Evolutionary conservation across 2,113 vertebrate species (phyloP), one percentile per base, ranked within the genome.

Genomic region (Anseranas semipalmata): DNA sequence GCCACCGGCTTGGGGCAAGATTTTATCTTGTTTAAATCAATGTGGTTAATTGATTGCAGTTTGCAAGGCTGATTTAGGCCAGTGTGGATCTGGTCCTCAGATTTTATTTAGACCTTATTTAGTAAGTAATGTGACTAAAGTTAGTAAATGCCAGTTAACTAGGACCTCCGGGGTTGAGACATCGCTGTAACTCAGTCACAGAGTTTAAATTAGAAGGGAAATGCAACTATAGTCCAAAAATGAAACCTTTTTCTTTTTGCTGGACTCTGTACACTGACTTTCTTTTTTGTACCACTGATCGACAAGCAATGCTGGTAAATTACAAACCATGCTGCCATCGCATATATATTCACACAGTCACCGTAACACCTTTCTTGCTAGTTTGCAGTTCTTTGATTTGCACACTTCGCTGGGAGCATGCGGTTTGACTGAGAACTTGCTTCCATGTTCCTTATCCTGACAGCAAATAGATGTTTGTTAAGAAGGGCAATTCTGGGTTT

Each of bases 51-150:
- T 85, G 78, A 91, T 82, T 60, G 10, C 6, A 9, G 81, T 85
- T 93, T 68, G 22, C 58, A 66, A 76, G 35, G 20, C 45, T 78
- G 20, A 85, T 87, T 89, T 87, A 75, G 41, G 18, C 58, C n/a
- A 78, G 66, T 0, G 4, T 55, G 62, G 66, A 75, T 89, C 68
- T 48, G 41, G 35, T 72, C 33, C 62, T 93, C 22, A 70, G 52
- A 89, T 86, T 95, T 92, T 82, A 65, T 73, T 93, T 70, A 52
- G 22, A 45, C 58, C 74, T 95, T 78, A 4, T 79, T 91, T 90
- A 35, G 48, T 48, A 75, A 46, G 32, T 74, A 67, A 74, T 77
- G 17, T 72, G 46, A 27, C 12, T 66, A 27, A 89, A 89, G 32
- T 81, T 67, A 55, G 50, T 53, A 37, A 89, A 35, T 71, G 55